Conservation (phyloP, 2,888 invertebrate genomes). For the Drosophila acutilabella region DNA sequence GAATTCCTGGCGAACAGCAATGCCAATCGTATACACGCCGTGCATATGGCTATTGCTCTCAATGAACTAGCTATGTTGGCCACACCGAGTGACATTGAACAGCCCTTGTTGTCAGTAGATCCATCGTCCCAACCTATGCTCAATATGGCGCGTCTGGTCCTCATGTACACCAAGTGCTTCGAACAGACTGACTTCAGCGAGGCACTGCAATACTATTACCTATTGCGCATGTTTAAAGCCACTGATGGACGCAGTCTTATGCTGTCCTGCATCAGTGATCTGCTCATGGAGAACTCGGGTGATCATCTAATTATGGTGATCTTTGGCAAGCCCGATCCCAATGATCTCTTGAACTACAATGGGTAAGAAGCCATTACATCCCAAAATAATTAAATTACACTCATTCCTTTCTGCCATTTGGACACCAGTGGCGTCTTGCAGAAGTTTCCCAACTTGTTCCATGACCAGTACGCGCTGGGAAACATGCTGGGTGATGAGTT, state of each 20-base stretch:
- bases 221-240: slow-evolving; percentile 90
- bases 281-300: slow-evolving; percentile 92
- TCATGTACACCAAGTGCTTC: slow-evolving; percentile 95
- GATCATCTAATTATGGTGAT: slow-evolving; percentile 85
- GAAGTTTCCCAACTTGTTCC: slow-evolving; percentile 89
- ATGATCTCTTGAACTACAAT: slow-evolving; percentile 84
- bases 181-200: slow-evolving; percentile 95
- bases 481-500: slow-evolving; percentile 90
- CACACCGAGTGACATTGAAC: slow-evolving; percentile 90
- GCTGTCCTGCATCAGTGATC: slow-evolving; percentile 92
- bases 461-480: slow-evolving; percentile 87
- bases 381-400: background rate
- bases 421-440: slow-evolving; percentile 89
- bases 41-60: slow-evolving; percentile 96
- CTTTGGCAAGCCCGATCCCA: slow-evolving; percentile 89
- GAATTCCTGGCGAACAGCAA: slow-evolving; percentile 93
- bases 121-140: slow-evolving; percentile 92
- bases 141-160: slow-evolving; percentile 94
- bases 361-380: slow-evolving; percentile 32
- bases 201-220: slow-evolving; percentile 94
- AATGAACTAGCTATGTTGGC: slow-evolving; percentile 94
- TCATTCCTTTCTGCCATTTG: background rate
- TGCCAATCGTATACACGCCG: slow-evolving; percentile 93
- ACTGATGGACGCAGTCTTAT: slow-evolving; percentile 93
- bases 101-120: slow-evolving; percentile 86